A percentile compares a stretch with the other conserved stretches of the same genome.
phyloP scores from a whole-genome alignment of 2,888 invertebrate genomes.

The Crepidodera aurea region DNA sequence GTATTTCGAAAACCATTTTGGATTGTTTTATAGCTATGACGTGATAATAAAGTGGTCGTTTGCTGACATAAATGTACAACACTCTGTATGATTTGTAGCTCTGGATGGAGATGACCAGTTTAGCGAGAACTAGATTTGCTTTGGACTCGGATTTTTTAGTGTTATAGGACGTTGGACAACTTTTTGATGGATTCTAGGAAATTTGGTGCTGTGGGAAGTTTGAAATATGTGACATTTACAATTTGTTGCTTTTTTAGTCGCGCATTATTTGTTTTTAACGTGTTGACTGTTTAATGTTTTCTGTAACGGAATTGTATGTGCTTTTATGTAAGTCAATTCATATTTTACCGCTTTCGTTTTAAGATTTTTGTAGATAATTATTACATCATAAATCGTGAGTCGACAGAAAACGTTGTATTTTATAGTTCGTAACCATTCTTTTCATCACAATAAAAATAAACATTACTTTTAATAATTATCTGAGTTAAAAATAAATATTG shows the following conservation, averaged over 20 bases:
- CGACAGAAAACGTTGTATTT: too few species aligned
- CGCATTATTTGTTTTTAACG: not conserved
- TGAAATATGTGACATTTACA: constrained; percentile 5
- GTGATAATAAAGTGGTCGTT: constrained; percentile 35
- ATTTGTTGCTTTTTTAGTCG: not conserved
- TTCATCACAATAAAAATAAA: too few species aligned
- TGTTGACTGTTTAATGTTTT: not conserved
- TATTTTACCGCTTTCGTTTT: too few species aligned
- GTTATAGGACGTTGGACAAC: constrained; percentile 10
- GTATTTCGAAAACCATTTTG: constrained; percentile 38
- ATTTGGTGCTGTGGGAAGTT: constrained; percentile 17
- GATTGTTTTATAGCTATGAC: constrained; percentile 37
- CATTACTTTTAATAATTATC: too few species aligned
- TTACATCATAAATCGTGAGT: too few species aligned
- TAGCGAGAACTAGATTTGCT: constrained; percentile 23
- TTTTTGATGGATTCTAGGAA: constrained; percentile 24
- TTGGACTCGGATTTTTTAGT: constrained; percentile 6
- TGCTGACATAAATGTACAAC: constrained; percentile 33
- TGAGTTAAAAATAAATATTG: too few species aligned
- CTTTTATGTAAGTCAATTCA: too few species aligned
- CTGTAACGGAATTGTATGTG: too few species aligned
- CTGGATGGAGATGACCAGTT: constrained; percentile 24
- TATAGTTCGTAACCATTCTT: too few species aligned
- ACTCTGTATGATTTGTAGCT: constrained; percentile 24
- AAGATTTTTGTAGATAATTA: too few species aligned